Conservation (phyloP, 2,797 vertebrate species). For the Sibirionetta formosa region DNA sequence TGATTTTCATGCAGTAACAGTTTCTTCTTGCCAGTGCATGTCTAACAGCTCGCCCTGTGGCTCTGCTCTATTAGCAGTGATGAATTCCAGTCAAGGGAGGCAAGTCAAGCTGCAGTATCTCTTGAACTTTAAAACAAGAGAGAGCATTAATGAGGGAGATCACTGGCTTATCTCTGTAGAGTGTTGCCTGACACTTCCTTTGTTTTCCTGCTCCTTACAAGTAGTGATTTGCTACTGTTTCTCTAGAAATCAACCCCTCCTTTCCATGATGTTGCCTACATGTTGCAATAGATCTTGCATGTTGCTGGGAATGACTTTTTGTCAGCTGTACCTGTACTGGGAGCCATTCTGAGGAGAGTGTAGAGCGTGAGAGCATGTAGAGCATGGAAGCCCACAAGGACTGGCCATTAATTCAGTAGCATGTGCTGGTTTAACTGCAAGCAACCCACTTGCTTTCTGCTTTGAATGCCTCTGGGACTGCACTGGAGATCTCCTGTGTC, state of each 20-base stretch:
- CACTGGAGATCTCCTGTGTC: not conserved
- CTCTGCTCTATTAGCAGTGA: conserved; percentile 50
- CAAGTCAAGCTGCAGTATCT: conserved; percentile 39
- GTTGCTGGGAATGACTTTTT: not conserved
- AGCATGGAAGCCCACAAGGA: not conserved
- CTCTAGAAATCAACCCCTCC: not conserved
- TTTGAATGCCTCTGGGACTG: not conserved
- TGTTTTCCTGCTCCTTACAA: not conserved
- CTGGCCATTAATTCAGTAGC: not conserved
- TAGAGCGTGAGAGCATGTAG: accelerated
- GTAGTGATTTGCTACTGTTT: not conserved
- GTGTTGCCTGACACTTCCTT: not conserved
- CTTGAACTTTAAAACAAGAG: conserved; percentile 43
- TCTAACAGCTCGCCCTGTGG: conserved; percentile 41
- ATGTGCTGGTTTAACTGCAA: not conserved
- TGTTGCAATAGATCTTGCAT: not conserved
- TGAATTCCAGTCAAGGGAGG: conserved; percentile 43
- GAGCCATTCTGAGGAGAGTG: not conserved
- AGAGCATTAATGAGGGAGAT: conserved; percentile 23
- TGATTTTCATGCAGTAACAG: conserved; percentile 54
- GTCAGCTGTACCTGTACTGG: not conserved
- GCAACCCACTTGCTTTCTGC: not conserved
- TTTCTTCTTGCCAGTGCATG: conserved; percentile 43
- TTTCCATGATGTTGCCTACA: not conserved
- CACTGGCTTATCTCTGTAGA: not conserved